Conservation (phyloP, 2,113 vertebrate genomes). For the Colossoma macropomum region DNA sequence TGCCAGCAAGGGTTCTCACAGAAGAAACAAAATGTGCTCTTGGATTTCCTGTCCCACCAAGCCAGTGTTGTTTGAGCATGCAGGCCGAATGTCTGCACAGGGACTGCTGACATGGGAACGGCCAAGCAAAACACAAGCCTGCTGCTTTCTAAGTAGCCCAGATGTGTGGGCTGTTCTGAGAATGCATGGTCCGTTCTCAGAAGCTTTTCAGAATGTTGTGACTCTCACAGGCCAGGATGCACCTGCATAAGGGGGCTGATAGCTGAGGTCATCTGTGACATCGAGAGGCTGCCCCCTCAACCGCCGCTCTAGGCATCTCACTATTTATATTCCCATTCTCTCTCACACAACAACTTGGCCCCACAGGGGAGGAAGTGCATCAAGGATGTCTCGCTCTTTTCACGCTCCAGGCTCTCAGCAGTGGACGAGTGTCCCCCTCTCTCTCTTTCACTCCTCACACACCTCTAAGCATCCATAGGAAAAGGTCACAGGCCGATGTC, state of each 20-base stretch:
- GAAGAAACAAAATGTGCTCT: not conserved
- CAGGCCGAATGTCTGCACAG: not conserved
- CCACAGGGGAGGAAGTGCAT: constrained; percentile 22
- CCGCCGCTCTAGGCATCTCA: constrained; percentile 1
- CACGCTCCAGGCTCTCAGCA: constrained; percentile 39
- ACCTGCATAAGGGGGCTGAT: constrained; percentile 37
- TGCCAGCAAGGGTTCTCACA: not conserved
- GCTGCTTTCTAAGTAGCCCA: constrained; percentile 25
- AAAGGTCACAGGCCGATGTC: constrained; percentile 12
- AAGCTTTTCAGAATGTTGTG: not conserved
- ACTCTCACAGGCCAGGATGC: constrained; percentile 48
- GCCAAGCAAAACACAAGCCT: constrained; percentile 1
- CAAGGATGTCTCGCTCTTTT: constrained; percentile 31
- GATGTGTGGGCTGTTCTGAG: not conserved
- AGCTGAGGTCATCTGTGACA: constrained; percentile 28
- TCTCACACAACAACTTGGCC: constrained; percentile 2
- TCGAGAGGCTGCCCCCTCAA: not conserved
- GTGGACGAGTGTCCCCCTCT: constrained; percentile 35
- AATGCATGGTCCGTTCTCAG: not conserved
- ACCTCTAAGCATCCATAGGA: not conserved
- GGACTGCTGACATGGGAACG: not conserved
- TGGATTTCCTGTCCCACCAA: constrained; percentile 15
- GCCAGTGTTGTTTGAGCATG: not conserved
- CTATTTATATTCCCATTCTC: constrained; percentile 49
- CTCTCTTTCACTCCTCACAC: constrained; percentile 21